phyloP scores from a whole-genome alignment of 1,140 invertebrate genomes.

The Drosophila yakuba region DNA sequence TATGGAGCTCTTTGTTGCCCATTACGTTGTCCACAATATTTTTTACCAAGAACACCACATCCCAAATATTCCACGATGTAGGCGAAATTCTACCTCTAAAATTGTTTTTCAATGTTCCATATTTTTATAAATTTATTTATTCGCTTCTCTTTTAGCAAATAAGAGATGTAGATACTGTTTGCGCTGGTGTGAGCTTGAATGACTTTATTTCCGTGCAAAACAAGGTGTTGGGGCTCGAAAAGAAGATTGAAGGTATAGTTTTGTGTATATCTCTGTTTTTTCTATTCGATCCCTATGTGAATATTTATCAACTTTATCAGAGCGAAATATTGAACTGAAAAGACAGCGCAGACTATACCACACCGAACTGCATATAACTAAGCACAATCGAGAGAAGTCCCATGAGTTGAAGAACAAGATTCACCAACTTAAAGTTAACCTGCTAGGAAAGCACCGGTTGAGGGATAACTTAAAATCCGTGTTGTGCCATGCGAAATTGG shows the following conservation, averaged over 20 bases:
- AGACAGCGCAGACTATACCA: conserved; percentile 3
- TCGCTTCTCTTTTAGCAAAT: background rate
- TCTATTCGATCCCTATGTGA: background rate
- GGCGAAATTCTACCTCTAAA: no score
- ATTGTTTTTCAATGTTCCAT: no score
- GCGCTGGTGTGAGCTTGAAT: conserved; percentile 11
- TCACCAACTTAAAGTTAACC: fast-evolving
- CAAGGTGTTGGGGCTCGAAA: background rate
- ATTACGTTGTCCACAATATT: background rate
- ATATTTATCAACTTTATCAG: background rate
- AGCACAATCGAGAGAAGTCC: conserved; percentile 7
- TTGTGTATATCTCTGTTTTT: no score
- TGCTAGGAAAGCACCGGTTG: background rate
- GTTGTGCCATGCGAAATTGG: background rate
- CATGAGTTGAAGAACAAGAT: background rate
- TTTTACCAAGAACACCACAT: background rate
- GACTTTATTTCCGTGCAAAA: conserved; percentile 16
- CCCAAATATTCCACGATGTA: no score
- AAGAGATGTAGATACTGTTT: background rate
- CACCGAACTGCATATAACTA: conserved; percentile 5
- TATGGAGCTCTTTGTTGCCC: no score
- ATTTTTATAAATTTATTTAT: background rate
- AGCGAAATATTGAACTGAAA: conserved; percentile 6
- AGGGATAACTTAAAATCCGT: background rate
- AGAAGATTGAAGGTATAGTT: conserved; percentile 38